Percentiles rank a stretch among this genome's conserved stretches.
These are phyloP conservation scores for Drosophila ezoana DNA, from an alignment of 2,888 invertebrate species.

Conservation along the genomic window DNA sequence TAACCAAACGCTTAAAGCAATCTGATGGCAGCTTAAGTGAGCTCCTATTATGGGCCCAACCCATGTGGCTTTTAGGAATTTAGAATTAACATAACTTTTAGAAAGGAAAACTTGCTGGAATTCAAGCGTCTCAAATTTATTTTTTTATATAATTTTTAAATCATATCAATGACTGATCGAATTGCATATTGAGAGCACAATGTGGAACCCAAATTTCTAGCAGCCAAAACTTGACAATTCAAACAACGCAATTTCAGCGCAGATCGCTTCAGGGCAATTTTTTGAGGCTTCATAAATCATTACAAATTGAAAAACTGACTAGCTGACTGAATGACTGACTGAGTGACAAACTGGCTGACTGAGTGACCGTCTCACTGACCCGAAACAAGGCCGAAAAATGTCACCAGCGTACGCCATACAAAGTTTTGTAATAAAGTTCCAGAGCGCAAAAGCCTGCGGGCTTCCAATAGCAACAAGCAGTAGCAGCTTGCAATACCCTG, in stretches of 20 bases:
- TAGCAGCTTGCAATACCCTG: constrained; percentile 17
- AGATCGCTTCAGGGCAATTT: constrained; percentile 12
- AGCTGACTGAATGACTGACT: constrained; percentile 4
- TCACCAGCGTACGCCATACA: constrained; percentile 37
- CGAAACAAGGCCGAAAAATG: constrained; percentile 47
- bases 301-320: constrained; percentile 34
- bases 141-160: neutral
- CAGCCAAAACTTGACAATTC: constrained; percentile 21
- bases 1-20: constrained; percentile 7
- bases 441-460: constrained; percentile 16
- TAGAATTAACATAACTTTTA: constrained; percentile 16
- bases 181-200: constrained; percentile 11
- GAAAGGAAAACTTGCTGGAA: neutral
- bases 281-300: constrained; percentile 63
- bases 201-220: constrained; percentile 10
- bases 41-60: constrained; percentile 3
- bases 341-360: constrained; percentile 19
- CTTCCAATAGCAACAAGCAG: neutral
- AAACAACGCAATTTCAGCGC: constrained; percentile 41
- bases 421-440: constrained; percentile 48
- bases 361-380: constrained; percentile 21
- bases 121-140: neutral
- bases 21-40: constrained; percentile 11
- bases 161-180: constrained; percentile 14
- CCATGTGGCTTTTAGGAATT: constrained; percentile 15